A percentile compares a stretch with the other conserved stretches of the same genome.
These are phyloP conservation scores for Ceratina japonica DNA, from an alignment of 1,140 invertebrate species.

Conservation along the genomic window DNA sequence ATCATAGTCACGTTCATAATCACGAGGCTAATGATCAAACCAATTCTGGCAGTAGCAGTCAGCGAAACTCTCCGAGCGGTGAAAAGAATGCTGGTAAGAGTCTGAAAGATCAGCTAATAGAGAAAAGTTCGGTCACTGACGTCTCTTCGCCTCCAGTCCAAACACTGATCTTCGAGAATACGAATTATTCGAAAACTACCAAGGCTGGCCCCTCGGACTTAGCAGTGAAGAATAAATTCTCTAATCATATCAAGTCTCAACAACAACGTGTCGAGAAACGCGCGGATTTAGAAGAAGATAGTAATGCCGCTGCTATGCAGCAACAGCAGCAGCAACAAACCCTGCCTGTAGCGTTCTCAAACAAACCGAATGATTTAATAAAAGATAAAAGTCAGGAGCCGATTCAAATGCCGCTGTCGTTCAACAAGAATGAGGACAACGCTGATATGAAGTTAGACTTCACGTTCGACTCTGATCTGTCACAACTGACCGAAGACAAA, in stretches of 20 bases:
- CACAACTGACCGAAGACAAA: constrained; percentile 89
- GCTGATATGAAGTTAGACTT: constrained; percentile 95
- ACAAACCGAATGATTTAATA: constrained; percentile 82
- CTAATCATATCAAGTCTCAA: constrained; percentile 77
- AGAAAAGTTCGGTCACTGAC: constrained; percentile 83
- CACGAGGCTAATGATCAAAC: constrained; percentile 68
- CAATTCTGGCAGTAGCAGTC: constrained; percentile 78
- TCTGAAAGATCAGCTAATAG: constrained; percentile 70
- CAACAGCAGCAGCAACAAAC: constrained; percentile 72
- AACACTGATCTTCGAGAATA: constrained; percentile 95
- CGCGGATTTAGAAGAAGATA: constrained; percentile 72
- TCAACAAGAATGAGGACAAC: constrained; percentile 86
- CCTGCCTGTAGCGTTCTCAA: constrained; percentile 81
- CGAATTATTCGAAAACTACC: constrained; percentile 86
- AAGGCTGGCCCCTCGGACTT: constrained; percentile 72
- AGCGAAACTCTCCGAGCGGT: constrained; percentile 79
- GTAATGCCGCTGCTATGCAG: constrained; percentile 48
- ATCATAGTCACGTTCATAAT: constrained; percentile 62
- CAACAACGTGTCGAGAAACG: constrained; percentile 75
- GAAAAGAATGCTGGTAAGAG: constrained; percentile 75
- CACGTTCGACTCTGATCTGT: constrained; percentile 89
- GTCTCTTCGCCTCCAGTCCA: constrained; percentile 89
- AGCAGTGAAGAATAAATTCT: constrained; percentile 79
- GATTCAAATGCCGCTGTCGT: constrained; percentile 82
- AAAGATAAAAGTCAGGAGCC: constrained; percentile 80